Percentiles rank a stretch among this genome's conserved stretches.
Evolutionary conservation across 1,140 invertebrate genomes (phyloP).

Genomic region (Zaprionus inermis): DNA sequence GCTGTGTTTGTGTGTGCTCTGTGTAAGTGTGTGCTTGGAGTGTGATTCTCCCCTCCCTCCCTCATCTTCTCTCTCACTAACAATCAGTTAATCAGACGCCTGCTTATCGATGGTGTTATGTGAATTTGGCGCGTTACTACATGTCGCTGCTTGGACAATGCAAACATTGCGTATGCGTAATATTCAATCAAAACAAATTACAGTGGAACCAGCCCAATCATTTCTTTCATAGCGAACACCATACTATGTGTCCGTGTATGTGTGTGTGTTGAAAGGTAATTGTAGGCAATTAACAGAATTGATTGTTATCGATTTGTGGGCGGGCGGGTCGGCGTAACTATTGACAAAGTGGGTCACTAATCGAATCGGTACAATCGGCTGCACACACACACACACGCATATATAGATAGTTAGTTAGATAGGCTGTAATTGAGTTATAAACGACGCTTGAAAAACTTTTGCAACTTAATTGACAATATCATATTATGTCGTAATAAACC

Average conservation of each 20-base stretch:
- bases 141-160: constrained; percentile 35
- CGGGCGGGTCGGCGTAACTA: constrained; percentile 9
- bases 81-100: constrained; percentile 69
- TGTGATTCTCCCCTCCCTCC: background rate
- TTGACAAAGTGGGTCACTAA: constrained; percentile 31
- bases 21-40: background rate
- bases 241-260: background rate
- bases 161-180: constrained; percentile 70
- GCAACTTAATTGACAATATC: constrained; percentile 19
- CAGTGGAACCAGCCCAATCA: constrained; percentile 18
- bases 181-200: constrained; percentile 76
- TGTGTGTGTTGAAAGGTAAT: constrained; percentile 40
- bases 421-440: constrained; percentile 43
- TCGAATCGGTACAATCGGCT: constrained; percentile 11
- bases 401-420: constrained; percentile 11
- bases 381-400: background rate
- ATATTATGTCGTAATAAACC: constrained; percentile 7
- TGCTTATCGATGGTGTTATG: constrained; percentile 48
- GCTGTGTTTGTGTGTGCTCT: constrained; percentile 41
- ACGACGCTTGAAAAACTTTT: constrained; percentile 13
- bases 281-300: constrained; percentile 51
- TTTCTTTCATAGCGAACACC: background rate
- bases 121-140: constrained; percentile 25
- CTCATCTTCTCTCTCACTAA: background rate
- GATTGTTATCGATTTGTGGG: constrained; percentile 65